These are phyloP conservation scores for Meghimatium bilineatum DNA, from an alignment of 2,888 invertebrate genomes.

Conservation along the genomic window DNA sequence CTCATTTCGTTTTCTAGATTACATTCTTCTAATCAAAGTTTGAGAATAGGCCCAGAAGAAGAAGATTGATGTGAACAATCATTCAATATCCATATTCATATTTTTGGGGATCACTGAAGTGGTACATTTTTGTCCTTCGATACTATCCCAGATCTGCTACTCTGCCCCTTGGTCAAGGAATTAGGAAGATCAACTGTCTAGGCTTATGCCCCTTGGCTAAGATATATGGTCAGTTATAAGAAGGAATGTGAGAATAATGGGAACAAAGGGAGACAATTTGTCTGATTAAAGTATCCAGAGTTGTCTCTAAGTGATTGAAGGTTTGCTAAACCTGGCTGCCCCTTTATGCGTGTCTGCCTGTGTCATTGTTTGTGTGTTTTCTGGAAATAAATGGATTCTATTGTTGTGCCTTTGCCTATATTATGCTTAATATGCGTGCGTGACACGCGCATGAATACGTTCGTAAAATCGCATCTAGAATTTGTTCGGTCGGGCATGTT, in stretches of 20 bases:
- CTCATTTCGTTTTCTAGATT: too few relatives aligned
- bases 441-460: too few relatives aligned
- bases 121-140: too few relatives aligned
- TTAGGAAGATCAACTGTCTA: background rate
- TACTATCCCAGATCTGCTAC: background rate
- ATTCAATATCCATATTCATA: too few relatives aligned
- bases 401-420: background rate
- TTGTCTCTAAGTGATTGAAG: background rate
- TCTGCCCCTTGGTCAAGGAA: background rate
- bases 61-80: too few relatives aligned
- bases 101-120: too few relatives aligned
- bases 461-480: too few relatives aligned
- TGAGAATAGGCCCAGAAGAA: too few relatives aligned
- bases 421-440: background rate
- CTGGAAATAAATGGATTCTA: too few relatives aligned
- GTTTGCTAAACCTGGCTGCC: background rate
- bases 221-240: background rate
- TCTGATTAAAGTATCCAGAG: background rate
- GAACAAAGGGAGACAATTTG: background rate
- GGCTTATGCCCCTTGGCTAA: background rate
- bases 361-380: background rate
- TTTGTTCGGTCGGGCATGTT: too few relatives aligned
- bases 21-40: too few relatives aligned
- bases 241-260: constrained; percentile 5
- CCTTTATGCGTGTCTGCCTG: background rate